A percentile compares a stretch with the other conserved stretches of the same genome.
These are phyloP conservation scores for Diorhabda sublineata DNA, from an alignment of 1,140 invertebrate genomes.

Conservation along the genomic window DNA sequence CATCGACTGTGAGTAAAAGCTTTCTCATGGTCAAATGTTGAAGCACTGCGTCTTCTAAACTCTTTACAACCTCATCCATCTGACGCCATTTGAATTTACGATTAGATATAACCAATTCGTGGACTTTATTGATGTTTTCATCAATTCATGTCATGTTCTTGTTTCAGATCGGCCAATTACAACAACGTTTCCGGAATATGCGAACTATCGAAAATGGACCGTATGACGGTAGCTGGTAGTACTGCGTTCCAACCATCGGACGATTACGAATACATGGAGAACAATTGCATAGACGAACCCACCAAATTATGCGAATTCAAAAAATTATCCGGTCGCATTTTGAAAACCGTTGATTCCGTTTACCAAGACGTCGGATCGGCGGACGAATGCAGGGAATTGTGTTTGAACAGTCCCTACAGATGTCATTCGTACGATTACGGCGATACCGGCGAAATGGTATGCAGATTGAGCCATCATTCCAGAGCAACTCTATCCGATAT, in stretches of 20 bases:
- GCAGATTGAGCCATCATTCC: slow-evolving; percentile 86
- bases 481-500: slow-evolving; percentile 83
- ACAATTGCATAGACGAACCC: slow-evolving; percentile 85
- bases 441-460: slow-evolving; percentile 88
- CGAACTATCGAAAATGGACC: slow-evolving; percentile 84
- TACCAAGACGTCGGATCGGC: slow-evolving; percentile 83
- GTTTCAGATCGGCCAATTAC: slow-evolving; percentile 84
- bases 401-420: slow-evolving; percentile 76
- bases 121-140: too few relatives aligned
- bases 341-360: slow-evolving; percentile 91
- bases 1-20: too few relatives aligned
- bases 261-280: slow-evolving; percentile 80
- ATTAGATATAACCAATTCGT: too few relatives aligned
- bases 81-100: too few relatives aligned
- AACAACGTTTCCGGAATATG: slow-evolving; percentile 80
- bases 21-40: too few relatives aligned
- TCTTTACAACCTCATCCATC: too few relatives aligned
- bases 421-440: slow-evolving; percentile 93
- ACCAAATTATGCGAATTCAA: slow-evolving; percentile 91
- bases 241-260: slow-evolving; percentile 62
- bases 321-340: slow-evolving; percentile 77
- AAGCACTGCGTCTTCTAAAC: too few relatives aligned
- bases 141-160: slow-evolving; percentile 1
- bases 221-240: slow-evolving; percentile 76
- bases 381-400: slow-evolving; percentile 83